These are phyloP conservation scores for Microctonus aethiopoides DNA, from an alignment of 2,888 invertebrate species.

Conservation along the genomic window DNA sequence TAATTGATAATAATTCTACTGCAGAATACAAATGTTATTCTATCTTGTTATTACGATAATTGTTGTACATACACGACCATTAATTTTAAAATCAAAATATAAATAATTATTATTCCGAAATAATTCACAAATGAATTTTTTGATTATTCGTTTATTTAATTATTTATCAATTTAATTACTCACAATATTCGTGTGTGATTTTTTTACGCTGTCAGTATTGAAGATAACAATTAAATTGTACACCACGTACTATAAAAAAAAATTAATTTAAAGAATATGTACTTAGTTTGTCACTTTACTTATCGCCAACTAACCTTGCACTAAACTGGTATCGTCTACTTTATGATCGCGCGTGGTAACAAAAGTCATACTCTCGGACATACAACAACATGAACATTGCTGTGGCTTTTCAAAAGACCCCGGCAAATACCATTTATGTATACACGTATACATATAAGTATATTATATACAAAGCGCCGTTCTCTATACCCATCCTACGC, in stretches of 20 bases:
- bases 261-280: constrained; percentile 36
- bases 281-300: constrained; percentile 57
- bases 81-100: too few species aligned
- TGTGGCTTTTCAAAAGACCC: constrained; percentile 4
- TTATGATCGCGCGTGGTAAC: constrained; percentile 51
- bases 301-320: constrained; percentile 64
- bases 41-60: neutral
- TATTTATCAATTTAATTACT: neutral
- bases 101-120: too few species aligned
- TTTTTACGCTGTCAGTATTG: neutral
- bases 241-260: neutral
- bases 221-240: neutral
- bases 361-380: constrained; percentile 49
- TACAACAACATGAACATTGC: constrained; percentile 41
- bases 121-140: too few species aligned
- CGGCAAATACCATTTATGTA: neutral
- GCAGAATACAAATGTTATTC: neutral
- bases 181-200: neutral
- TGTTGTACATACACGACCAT: neutral
- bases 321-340: constrained; percentile 58
- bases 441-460: too few species aligned
- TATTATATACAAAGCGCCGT: neutral
- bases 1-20: neutral
- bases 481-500: neutral
- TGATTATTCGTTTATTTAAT: neutral